Evolutionary conservation across 2,888 invertebrate species (phyloP).

Genomic region (Tillus elongatus): DNA sequence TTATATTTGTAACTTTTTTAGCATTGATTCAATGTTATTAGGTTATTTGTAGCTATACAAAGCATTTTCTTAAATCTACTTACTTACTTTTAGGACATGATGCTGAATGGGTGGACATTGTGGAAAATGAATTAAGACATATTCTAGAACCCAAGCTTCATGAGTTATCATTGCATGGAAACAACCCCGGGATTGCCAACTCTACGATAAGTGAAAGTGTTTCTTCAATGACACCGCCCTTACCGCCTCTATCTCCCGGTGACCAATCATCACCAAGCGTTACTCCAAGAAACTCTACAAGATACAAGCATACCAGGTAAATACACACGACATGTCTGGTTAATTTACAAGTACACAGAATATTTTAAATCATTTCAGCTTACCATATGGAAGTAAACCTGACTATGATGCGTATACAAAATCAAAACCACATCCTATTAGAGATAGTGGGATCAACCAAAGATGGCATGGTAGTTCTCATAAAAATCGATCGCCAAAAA

Average conservation of each 20-base stretch:
- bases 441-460: conserved; percentile 27
- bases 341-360: too few species aligned
- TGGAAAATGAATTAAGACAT: conserved; percentile 68
- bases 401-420: conserved; percentile 48
- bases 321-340: too few species aligned
- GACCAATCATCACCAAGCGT: conserved; percentile 44
- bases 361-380: too few species aligned
- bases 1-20: too few species aligned
- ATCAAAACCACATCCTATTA: conserved; percentile 33
- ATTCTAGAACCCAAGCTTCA: conserved; percentile 67
- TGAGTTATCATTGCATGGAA: conserved; percentile 48
- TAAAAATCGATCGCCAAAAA: conserved; percentile 46
- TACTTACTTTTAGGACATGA: conserved; percentile 54
- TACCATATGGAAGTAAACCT: conserved; percentile 55
- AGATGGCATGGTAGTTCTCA: conserved; percentile 39
- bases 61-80: too few species aligned
- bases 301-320: conserved; percentile 42
- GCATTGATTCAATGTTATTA: too few species aligned
- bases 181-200: conserved; percentile 49
- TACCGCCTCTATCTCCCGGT: conserved; percentile 66
- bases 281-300: conserved; percentile 40
- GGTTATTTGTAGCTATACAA: too few species aligned
- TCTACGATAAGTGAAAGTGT: conserved; percentile 58
- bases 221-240: conserved; percentile 66
- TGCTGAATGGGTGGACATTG: conserved; percentile 73